phyloP scores from a whole-genome alignment of 2,113 vertebrate genomes.

The Tychaedon coryphoeus region DNA sequence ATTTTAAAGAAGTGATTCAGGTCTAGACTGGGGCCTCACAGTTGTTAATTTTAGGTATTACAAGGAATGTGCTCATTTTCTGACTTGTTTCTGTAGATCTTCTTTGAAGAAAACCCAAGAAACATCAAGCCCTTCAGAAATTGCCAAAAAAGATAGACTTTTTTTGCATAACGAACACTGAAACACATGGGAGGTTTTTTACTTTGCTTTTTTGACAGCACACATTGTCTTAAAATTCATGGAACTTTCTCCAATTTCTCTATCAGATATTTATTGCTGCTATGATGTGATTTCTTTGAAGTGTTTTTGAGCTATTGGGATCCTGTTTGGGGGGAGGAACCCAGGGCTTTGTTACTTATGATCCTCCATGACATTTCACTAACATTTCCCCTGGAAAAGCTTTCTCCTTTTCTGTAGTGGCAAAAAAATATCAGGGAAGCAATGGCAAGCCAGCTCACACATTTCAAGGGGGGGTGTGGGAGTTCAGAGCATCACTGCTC shows the following conservation, averaged over 20 bases:
- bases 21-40: background rate
- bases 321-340: background rate
- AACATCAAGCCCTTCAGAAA: background rate
- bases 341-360: background rate
- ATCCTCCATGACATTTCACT: background rate
- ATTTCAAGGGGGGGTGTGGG: background rate
- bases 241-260: background rate
- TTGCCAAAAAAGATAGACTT: background rate
- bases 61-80: background rate
- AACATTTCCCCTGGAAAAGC: background rate
- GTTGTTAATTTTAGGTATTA: constrained; percentile 9
- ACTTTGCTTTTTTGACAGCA: background rate
- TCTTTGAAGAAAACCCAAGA: constrained; percentile 40
- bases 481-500: background rate
- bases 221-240: background rate
- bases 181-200: background rate
- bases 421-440: background rate
- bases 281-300: background rate
- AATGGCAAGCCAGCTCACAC: background rate
- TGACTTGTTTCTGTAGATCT: background rate
- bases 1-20: constrained; percentile 33
- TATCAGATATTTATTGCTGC: background rate
- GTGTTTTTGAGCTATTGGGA: background rate
- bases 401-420: background rate
- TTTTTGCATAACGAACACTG: background rate